Evolutionary conservation across 2,797 vertebrate genomes (phyloP), one percentile per base, ranked within the genome.

Genomic region (Brachyalestes nurse): DNA sequence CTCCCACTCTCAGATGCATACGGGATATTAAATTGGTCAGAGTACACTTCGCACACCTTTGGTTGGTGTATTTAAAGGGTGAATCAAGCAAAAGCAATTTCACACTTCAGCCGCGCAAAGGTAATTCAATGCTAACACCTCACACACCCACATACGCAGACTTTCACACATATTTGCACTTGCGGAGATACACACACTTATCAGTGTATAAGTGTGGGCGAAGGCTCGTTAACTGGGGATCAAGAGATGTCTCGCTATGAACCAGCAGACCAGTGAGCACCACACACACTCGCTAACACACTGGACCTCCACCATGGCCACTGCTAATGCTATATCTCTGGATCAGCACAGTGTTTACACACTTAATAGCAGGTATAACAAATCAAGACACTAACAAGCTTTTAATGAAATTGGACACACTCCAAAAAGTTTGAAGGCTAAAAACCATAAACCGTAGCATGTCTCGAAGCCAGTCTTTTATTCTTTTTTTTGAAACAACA

Each of bases 71-170:
- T 80, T 75, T 51, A 60, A 51, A 58, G 17, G 78, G 14, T 12
- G 60, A 75, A 80, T 75, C 64, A 14, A 23, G 72, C 72, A 60
- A 75, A 75, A 61, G 53, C 38, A 75, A 69, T 81, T 75, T 75
- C n/a, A 28, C 64, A 51, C 51, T 64, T 70, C 6, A n/a, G 53
- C 17, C 25, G 51, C 62, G 28, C 72, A 28, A 23, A 49, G 79
- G 51, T 80, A 75, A 75, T 80, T 60, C 17, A 40, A 16, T 3
- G 23, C 4, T 74, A 58, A 58, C 51, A 19, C 78, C 62, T 73
- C 38, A 25, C 34, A 28, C 16, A 28, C 58, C 28, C 45, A 64
- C 62, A 53, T 14, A 25, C n/a, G 34, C 17, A 62, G 23, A 6
- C 38, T n/a, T 42, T 65, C 70, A 65, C 70, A 57, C 66, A 64